These are phyloP conservation scores for Pelusios castaneus DNA, from an alignment of 2,113 vertebrate species.

Conservation along the genomic window DNA sequence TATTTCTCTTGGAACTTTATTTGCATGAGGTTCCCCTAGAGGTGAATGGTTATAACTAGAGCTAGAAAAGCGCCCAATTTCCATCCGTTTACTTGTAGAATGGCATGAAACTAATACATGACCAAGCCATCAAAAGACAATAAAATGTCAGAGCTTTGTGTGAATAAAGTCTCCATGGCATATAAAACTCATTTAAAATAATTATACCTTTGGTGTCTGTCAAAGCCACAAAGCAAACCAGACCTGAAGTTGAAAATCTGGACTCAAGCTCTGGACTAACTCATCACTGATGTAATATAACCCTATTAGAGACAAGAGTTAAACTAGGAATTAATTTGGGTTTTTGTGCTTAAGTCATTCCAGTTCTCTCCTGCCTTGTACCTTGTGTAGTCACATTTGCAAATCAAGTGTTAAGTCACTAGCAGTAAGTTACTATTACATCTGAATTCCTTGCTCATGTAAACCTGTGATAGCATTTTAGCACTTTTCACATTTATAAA, in stretches of 20 bases:
- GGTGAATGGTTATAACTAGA: slow-evolving; percentile 15
- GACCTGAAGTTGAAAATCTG: neutral
- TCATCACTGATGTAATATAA: neutral
- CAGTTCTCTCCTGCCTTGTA: neutral
- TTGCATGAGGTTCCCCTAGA: neutral
- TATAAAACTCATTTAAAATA: neutral
- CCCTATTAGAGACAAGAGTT: neutral
- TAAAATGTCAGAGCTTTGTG: neutral
- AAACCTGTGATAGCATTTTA: neutral
- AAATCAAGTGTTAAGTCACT: neutral
- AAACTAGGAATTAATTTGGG: neutral
- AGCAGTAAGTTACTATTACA: neutral
- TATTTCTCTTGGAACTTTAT: neutral
- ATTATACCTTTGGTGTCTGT: neutral
- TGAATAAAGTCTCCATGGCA: neutral
- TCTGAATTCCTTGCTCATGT: neutral
- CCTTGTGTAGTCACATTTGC: neutral
- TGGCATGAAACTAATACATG: neutral
- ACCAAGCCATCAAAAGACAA: neutral
- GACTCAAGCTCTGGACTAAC: slow-evolving; percentile 1
- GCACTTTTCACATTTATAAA: neutral
- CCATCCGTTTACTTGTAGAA: neutral
- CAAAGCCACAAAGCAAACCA: neutral
- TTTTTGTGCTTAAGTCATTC: neutral
- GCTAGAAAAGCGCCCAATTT: slow-evolving; percentile 26